Percentiles rank a stretch among this genome's conserved stretches.
Conservation (phyloP, 2,888 invertebrate species). For the Xylota segnis region DNA sequence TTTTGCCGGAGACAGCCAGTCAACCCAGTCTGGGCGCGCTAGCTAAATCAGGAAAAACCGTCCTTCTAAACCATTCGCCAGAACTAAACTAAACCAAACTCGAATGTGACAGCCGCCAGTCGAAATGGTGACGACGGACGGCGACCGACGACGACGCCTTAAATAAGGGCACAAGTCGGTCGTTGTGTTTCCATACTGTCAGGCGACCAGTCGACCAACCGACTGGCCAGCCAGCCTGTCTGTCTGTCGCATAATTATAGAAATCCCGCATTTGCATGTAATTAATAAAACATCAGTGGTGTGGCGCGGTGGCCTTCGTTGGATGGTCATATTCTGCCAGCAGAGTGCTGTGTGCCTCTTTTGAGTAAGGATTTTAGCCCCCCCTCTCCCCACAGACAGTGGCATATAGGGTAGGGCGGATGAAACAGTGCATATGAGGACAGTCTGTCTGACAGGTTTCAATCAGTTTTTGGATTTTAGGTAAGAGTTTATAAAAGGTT, state of each 20-base stretch:
- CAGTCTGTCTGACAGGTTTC: constrained; percentile 1
- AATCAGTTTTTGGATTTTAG: no score
- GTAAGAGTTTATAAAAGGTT: no score
- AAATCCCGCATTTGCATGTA: constrained; percentile 68
- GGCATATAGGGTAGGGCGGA: constrained; percentile 1
- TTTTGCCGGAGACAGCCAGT: constrained; percentile 31
- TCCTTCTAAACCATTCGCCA: constrained; percentile 42
- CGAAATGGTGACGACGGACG: constrained; percentile 17
- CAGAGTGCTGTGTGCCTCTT: constrained; percentile 12
- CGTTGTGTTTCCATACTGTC: constrained; percentile 6
- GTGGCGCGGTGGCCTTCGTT: constrained; percentile 46
- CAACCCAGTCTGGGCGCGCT: constrained; percentile 50
- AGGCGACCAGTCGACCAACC: background rate
- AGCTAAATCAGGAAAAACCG: constrained; percentile 53
- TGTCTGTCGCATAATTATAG: constrained; percentile 59
- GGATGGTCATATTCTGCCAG: constrained; percentile 29
- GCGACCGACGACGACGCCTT: no score
- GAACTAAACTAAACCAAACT: constrained; percentile 9
- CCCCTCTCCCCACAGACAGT: background rate
- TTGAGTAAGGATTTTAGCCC: constrained; percentile 22
- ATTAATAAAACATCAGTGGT: constrained; percentile 73
- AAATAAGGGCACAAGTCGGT: constrained; percentile 57
- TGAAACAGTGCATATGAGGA: background rate
- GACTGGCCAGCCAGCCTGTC: constrained; percentile 12
- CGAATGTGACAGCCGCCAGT: constrained; percentile 34